Conservation (phyloP, 2,797 vertebrate genomes). For the Knipowitschia caucasica region DNA sequence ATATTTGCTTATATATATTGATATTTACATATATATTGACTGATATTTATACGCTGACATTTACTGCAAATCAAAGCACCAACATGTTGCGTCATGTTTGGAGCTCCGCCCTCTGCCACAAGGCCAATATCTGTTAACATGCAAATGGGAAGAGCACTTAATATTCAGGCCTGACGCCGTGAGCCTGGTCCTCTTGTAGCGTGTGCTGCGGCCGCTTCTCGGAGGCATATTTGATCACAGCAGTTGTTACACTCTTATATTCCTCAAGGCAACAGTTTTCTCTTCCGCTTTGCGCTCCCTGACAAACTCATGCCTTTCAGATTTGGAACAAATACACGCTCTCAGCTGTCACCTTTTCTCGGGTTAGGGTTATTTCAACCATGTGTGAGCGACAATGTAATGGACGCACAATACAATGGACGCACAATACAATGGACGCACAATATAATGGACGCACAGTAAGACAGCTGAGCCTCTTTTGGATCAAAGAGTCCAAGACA, state of each 20-base stretch:
- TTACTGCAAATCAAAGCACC: too few species aligned
- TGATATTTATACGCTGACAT: too few species aligned
- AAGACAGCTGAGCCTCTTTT: too few species aligned
- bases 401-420: too few species aligned
- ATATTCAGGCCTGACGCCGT: conserved; percentile 52
- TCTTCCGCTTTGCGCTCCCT: conserved; percentile 19
- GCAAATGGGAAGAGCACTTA: conserved; percentile 62
- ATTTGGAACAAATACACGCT: conserved; percentile 38
- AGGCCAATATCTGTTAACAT: conserved; percentile 46
- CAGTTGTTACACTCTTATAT: conserved; percentile 22
- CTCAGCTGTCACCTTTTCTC: conserved; percentile 45
- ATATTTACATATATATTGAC: too few species aligned
- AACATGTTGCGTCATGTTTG: conserved; percentile 62
- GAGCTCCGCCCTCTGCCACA: conserved; percentile 40
- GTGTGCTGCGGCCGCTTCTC: neutral
- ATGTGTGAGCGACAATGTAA: too few species aligned
- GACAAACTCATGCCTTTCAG: conserved; percentile 35
- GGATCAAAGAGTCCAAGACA: too few species aligned
- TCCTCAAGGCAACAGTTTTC: conserved; percentile 35
- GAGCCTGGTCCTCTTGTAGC: conserved; percentile 24
- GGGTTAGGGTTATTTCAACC: too few species aligned
- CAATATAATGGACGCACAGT: too few species aligned
- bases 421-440: too few species aligned
- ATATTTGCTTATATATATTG: too few species aligned
- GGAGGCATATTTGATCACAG: conserved; percentile 25